phyloP scores from a whole-genome alignment of 2,113 vertebrate species.

The Oenanthe melanoleuca region DNA sequence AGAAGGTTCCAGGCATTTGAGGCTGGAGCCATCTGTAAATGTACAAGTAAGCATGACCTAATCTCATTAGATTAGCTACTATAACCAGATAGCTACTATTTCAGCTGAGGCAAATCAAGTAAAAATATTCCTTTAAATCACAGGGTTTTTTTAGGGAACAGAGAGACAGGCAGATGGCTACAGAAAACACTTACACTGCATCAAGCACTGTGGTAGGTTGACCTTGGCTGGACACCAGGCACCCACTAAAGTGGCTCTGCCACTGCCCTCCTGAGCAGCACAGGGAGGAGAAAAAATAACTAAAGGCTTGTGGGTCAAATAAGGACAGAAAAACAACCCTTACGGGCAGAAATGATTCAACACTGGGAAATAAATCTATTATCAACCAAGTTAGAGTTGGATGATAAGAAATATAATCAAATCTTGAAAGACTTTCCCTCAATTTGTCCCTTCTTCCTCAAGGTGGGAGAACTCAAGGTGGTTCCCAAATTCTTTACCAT shows the following conservation, averaged over 20 bases:
- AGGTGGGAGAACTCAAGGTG: neutral
- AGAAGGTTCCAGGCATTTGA: neutral
- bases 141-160: neutral
- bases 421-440: neutral
- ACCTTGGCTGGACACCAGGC: neutral
- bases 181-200: neutral
- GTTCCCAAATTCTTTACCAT: neutral
- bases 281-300: neutral
- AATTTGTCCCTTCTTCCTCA: neutral
- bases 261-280: neutral
- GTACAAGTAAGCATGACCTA: neutral
- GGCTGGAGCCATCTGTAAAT: neutral
- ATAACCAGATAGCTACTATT: neutral
- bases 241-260: neutral
- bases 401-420: neutral
- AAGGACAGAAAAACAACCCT: neutral
- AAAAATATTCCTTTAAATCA: neutral
- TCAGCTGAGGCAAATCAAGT: neutral
- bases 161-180: neutral
- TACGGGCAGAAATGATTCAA: neutral
- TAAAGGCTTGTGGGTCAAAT: rapidly evolving
- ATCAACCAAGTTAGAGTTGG: neutral
- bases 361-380: neutral
- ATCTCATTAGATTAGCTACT: neutral
- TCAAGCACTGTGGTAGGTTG: neutral